Conservation (phyloP, 2,797 vertebrate genomes). For the Malacoraja senta region DNA sequence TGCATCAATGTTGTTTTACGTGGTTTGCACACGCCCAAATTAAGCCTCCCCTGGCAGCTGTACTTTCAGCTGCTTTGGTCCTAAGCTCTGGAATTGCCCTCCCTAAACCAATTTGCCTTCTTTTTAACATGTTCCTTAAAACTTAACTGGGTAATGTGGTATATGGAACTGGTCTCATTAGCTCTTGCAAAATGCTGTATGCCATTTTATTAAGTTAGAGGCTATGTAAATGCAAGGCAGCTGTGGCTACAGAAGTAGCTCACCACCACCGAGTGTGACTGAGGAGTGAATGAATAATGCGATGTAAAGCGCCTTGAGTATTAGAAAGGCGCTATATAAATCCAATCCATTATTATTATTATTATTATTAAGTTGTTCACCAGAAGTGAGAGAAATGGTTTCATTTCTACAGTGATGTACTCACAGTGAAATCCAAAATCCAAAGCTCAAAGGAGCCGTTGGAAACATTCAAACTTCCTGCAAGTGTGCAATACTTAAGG, state of each 20-base stretch:
- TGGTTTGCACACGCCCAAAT: not conserved
- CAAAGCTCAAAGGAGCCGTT: not conserved
- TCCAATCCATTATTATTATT: no score
- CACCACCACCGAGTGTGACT: no score
- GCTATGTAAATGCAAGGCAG: not conserved
- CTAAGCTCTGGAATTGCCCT: no score
- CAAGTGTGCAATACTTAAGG: not conserved
- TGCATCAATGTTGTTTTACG: no score
- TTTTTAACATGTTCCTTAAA: no score
- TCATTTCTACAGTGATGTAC: not conserved
- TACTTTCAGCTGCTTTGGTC: not conserved
- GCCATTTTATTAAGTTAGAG: not conserved
- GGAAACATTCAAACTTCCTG: not conserved
- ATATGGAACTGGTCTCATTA: no score
- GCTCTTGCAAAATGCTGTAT: not conserved
- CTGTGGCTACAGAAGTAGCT: no score
- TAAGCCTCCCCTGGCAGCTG: not conserved
- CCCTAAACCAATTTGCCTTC: no score
- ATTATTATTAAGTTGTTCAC: not conserved
- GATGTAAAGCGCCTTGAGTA: no score
- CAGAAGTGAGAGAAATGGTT: not conserved
- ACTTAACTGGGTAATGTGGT: no score
- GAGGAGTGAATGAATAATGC: no score
- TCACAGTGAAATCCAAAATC: not conserved
- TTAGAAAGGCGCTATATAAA: no score